These are phyloP conservation scores for Hanleya hanleyi DNA, from an alignment of 2,888 invertebrate species.

Conservation along the genomic window DNA sequence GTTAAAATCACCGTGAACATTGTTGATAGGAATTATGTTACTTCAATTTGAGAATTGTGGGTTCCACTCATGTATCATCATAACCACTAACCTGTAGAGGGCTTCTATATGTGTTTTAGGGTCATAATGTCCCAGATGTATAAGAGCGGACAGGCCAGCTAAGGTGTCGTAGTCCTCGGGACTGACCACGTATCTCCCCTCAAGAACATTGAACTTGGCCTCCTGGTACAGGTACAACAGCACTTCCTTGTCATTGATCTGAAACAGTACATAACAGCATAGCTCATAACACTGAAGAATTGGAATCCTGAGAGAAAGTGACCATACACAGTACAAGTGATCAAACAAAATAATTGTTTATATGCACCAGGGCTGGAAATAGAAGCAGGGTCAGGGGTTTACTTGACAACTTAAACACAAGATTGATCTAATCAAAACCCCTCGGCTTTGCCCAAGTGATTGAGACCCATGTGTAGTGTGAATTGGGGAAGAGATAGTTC, in stretches of 20 bases:
- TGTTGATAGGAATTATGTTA: too few relatives aligned
- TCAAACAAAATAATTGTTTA: not conserved
- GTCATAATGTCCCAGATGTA: conserved; percentile 82
- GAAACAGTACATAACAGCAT: conserved; percentile 14
- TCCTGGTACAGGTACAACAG: conserved; percentile 92
- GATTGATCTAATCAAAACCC: too few relatives aligned
- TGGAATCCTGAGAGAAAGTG: not conserved
- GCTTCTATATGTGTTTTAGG: not conserved
- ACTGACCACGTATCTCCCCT: conserved; percentile 93
- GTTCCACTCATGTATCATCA: too few relatives aligned
- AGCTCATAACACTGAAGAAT: not conserved
- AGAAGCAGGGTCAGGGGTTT: too few relatives aligned
- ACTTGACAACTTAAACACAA: too few relatives aligned
- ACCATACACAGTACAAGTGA: not conserved
- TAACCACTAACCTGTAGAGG: conserved; percentile 17
- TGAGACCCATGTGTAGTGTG: too few relatives aligned
- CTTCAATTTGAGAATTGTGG: too few relatives aligned
- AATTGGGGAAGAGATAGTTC: too few relatives aligned
- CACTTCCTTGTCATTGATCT: conserved; percentile 81
- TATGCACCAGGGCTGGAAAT: not conserved
- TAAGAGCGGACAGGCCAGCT: conserved; percentile 93
- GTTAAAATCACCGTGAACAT: too few relatives aligned
- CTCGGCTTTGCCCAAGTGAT: too few relatives aligned
- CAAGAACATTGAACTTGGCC: conserved; percentile 90
- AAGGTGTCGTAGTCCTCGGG: conserved; percentile 90